Percentiles rank a stretch among this genome's conserved stretches.
Conservation (phyloP, 2,797 vertebrate genomes). For the Thalassophryne amazonica region DNA sequence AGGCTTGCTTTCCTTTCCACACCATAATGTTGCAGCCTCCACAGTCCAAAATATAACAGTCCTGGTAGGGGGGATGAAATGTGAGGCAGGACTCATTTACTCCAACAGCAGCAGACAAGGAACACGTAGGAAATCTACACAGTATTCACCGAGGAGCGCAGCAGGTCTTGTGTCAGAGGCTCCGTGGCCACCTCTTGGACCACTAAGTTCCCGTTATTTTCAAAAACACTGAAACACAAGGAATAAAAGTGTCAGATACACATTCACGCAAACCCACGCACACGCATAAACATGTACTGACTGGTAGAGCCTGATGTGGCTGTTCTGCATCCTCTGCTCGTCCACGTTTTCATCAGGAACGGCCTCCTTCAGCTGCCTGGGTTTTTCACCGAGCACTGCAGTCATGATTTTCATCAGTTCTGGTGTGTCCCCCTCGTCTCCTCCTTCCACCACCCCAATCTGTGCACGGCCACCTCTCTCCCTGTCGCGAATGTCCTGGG, state of each 20-base stretch:
- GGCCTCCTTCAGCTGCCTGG: slow-evolving; percentile 63
- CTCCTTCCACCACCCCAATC: slow-evolving; percentile 81
- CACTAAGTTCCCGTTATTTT: slow-evolving; percentile 81
- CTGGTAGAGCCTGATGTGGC: slow-evolving; percentile 85
- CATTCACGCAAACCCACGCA: neutral
- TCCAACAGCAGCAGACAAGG: neutral
- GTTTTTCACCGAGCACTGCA: slow-evolving; percentile 80
- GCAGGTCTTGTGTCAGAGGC: slow-evolving; percentile 87
- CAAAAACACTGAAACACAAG: slow-evolving; percentile 77
- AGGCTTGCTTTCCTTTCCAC: slow-evolving; percentile 89
- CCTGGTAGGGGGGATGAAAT: slow-evolving; percentile 54
- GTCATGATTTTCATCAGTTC: slow-evolving; percentile 88
- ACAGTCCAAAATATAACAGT: slow-evolving; percentile 89
- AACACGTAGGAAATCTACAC: neutral
- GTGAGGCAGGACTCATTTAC: neutral
- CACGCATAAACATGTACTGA: slow-evolving; percentile 39
- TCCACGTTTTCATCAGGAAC: slow-evolving; percentile 62
- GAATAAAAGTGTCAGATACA: neutral
- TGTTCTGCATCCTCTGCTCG: slow-evolving; percentile 64
- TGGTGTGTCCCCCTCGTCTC: slow-evolving; percentile 72
- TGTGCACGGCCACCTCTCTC: slow-evolving; percentile 86
- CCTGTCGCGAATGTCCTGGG: slow-evolving; percentile 87
- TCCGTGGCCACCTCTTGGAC: slow-evolving; percentile 87
- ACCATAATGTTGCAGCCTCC: slow-evolving; percentile 84
- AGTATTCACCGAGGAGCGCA: slow-evolving; percentile 78